Conservation (phyloP, 2,888 invertebrate genomes). For the Heterodera filipjevi region DNA sequence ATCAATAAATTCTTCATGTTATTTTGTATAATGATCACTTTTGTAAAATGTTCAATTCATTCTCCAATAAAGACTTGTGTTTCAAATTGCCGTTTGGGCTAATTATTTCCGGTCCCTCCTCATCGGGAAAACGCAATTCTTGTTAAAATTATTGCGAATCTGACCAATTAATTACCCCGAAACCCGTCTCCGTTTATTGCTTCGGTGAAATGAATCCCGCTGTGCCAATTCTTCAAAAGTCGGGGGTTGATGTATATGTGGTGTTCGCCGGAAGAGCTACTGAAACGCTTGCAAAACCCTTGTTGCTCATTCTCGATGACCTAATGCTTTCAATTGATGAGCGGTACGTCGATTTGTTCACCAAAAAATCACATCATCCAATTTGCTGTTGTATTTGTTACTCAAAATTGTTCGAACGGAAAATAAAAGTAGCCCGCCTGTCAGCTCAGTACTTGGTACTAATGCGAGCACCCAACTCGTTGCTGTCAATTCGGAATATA, state of each 20-base stretch:
- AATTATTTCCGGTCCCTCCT: conserved; percentile 16
- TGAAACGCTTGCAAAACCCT: conserved; percentile 14
- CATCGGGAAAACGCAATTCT: conserved; percentile 8
- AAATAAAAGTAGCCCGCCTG: conserved; percentile 33
- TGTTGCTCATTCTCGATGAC: conserved; percentile 34
- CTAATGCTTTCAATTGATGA: conserved; percentile 30
- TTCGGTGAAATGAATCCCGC: conserved; percentile 23
- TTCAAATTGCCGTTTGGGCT: conserved; percentile 21
- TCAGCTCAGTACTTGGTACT: conserved; percentile 37
- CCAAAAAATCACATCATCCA: conserved; percentile 39
- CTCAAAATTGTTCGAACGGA: conserved; percentile 37
- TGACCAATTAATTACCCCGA: conserved; percentile 1
- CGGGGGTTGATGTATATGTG: conserved; percentile 16
- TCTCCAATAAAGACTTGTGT: conserved; percentile 18
- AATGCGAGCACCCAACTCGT: conserved; percentile 33
- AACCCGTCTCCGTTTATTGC: conserved; percentile 23
- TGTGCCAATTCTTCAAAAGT: conserved; percentile 32
- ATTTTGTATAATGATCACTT: no score
- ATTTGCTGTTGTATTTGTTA: conserved; percentile 31
- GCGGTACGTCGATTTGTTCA: conserved; percentile 33
- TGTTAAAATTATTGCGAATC: conserved; percentile 14
- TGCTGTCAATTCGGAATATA: conserved; percentile 22
- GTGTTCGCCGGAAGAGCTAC: conserved; percentile 29
- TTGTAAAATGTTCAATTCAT: neutral
- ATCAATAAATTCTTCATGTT: neutral